Base-by-base conservation (phyloP, 2,888 invertebrate species). In the Smittia sp. region DNA sequence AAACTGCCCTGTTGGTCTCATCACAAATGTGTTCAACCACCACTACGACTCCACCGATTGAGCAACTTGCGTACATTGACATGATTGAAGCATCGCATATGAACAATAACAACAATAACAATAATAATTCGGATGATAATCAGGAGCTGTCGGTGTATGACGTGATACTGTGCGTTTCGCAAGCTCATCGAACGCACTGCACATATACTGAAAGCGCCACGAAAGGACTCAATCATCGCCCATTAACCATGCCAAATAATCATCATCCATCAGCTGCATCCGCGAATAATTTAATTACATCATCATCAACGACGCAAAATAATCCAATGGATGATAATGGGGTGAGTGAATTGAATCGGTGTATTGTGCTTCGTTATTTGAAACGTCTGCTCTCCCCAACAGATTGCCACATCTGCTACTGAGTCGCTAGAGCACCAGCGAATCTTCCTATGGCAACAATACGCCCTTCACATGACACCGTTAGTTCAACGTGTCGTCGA, bases 401-500 rank as follows among this genome's bases (percentile, higher is more conserved):
- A 86, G 82, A 86, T 81, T 77, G 88, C 86, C 77, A 85, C 84
- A 77, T 88, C 84, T 78, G 87, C 84, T 78, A 86, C 88, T 32
- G 88, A 89, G 77, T 87, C 87, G 74, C 83, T 86, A 68, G 94
- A 94, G 80, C 85, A 87, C 76, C 87, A 90, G 79, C 88, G 91
- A 78, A 89, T 93, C 76, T 86, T 90, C 84, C 87, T 96, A 80
- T 97, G 96, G 94, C 91, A 94, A 80, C 90, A 93, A 79, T 89
- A 95, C 79, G 94, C 96, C 13, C 82, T 87, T 68, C 90, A 92
- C 75, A 89, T 96, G 79, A 94, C 95, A 11, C 95, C 96, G 4
- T 89, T 91, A 78, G 94, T 98, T 73, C 94, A 95, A 79, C 90
- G 92, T 81, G 92, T 97, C 77, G 98, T 98, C 32, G 97, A 98